Evolutionary conservation across 2,888 invertebrate genomes (phyloP), one percentile per base, ranked within the genome.

Genomic region (Enchytraeus crypticus): DNA sequence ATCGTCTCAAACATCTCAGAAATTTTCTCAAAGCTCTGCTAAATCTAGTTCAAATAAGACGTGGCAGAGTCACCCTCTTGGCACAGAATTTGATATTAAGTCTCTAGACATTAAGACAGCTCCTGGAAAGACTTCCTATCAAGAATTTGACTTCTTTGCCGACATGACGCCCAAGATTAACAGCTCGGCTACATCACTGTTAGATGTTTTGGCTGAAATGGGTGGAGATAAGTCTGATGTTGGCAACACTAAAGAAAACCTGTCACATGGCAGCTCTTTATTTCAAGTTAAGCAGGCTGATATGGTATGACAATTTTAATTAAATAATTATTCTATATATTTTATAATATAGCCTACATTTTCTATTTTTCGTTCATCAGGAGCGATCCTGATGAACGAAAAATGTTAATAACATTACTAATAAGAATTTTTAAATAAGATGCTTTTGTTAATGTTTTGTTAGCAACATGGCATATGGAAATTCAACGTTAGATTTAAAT

Each of bases 121-220:
- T 1, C 11, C 8, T 8, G 29, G 26, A 5, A 53, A 53, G 29
- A 27, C 29, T 1, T 23, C 2, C 2, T n/a, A n/a, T n/a, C n/a
- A n/a, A n/a, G 60, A 60, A 34, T 46, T 56, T 8, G 60, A 60
- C 49, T 60, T 60, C 32, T 60, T 60, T 47, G 60, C 60, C 2
- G 60, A 56, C 33, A 60, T 60, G 60, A 34, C 57, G 8, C 60
- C 60, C 11, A 47, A 60, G 27, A 45, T 60, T 32, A 60, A 60
- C 27, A 32, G 34, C 5, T 33, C 32, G 1, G 53, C 43, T 18
- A 33, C 14, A 26, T 43, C 29, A 34, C 53, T 59, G 53, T 23
- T 59, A 27, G 43, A 11, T 27, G 53, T 53, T 32, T 45, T 59
- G 43, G 27, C 3, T 1, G 53, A 38, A 5, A 45, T 30, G 21